phyloP scores from a whole-genome alignment of 1,140 invertebrate genomes.

The Dreissena rostriformis region DNA sequence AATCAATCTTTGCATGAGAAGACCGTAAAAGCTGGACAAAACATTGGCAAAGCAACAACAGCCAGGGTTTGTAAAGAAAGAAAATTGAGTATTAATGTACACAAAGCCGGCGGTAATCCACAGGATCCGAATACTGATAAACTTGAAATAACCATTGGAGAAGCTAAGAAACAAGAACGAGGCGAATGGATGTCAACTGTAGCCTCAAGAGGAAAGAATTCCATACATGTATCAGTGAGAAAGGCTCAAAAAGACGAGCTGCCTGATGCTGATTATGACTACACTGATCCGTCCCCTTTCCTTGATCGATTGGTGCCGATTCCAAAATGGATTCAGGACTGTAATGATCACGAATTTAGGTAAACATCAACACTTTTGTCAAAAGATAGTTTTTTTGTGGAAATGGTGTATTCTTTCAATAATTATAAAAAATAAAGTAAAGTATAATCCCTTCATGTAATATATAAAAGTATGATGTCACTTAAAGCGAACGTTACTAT shows the following conservation, averaged over 20 bases:
- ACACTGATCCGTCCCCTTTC: slow-evolving; percentile 38
- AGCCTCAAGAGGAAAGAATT: slow-evolving; percentile 4
- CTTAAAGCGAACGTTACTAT: too few species aligned
- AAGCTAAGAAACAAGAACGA: neutral
- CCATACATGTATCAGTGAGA: slow-evolving; percentile 34
- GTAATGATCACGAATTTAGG: slow-evolving; percentile 42
- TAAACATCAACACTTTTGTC: neutral
- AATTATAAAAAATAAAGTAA: too few species aligned
- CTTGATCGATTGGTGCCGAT: slow-evolving; percentile 12
- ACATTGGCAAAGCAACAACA: slow-evolving; percentile 21
- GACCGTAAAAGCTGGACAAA: slow-evolving; percentile 8
- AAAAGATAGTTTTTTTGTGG: neutral
- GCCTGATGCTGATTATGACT: slow-evolving; percentile 32
- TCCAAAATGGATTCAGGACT: slow-evolving; percentile 48
- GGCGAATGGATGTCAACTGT: neutral
- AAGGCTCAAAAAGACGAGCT: neutral
- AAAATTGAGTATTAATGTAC: too few species aligned
- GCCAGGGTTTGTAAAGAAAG: neutral
- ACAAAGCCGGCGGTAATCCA: too few species aligned
- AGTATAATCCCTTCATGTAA: too few species aligned
- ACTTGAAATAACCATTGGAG: neutral
- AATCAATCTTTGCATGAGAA: neutral
- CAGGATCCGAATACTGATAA: neutral
- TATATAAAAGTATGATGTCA: too few species aligned
- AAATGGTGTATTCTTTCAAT: neutral